phyloP scores from a whole-genome alignment of 2,797 vertebrate species.

The Acanthis flammea region DNA sequence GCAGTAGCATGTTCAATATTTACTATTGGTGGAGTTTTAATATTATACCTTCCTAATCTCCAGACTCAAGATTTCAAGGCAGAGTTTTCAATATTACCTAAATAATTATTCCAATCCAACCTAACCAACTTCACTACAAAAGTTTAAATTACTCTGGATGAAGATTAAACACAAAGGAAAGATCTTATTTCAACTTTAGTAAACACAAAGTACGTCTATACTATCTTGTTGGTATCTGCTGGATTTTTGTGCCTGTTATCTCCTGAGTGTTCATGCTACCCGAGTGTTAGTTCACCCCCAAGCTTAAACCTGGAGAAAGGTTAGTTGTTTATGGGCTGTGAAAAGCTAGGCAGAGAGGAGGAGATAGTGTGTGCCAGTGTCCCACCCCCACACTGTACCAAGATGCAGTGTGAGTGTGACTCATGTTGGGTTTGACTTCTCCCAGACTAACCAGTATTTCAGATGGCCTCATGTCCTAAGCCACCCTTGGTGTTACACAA shows the following conservation, averaged over 20 bases:
- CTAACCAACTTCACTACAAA: neutral
- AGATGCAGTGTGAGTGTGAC: neutral
- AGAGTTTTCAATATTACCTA: neutral
- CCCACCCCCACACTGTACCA: neutral
- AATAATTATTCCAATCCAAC: neutral
- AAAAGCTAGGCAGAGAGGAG: neutral
- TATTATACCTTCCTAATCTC: neutral
- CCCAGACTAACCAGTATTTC: constrained; percentile 50
- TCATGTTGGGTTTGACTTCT: constrained; percentile 10
- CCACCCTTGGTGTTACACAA: constrained; percentile 33
- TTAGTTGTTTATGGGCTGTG: neutral
- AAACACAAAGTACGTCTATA: neutral
- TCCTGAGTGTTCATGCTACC: neutral
- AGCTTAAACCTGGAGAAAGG: neutral
- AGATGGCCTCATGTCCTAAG: constrained; percentile 4
- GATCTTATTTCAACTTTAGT: neutral
- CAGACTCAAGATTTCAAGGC: neutral
- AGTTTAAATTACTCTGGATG: neutral
- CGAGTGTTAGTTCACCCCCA: neutral
- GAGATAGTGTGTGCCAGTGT: neutral
- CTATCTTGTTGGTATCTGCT: neutral
- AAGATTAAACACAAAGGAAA: neutral
- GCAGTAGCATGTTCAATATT: neutral
- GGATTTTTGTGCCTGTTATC: neutral
- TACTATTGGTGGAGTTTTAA: neutral